Conservation (phyloP, 1,140 invertebrate species). For the Potamilus streckersoni region DNA sequence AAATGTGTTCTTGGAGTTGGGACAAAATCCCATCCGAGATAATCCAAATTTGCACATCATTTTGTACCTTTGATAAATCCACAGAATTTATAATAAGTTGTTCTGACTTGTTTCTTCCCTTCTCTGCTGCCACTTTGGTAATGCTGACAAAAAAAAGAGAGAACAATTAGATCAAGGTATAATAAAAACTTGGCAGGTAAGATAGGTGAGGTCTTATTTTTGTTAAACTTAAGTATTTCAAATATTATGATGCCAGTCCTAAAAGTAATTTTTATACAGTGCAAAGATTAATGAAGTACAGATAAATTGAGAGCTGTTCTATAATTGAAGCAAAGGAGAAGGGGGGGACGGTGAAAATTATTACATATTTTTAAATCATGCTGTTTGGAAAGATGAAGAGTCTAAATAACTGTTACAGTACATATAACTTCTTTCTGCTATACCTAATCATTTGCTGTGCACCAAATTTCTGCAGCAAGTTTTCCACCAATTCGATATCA, state of each 20-base stretch:
- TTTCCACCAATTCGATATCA: slow-evolving; percentile 76
- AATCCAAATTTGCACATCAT: background rate
- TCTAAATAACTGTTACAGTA: too few relatives aligned
- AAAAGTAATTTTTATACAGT: too few relatives aligned
- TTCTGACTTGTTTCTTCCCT: background rate
- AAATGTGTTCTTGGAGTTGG: too few relatives aligned
- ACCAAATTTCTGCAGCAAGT: slow-evolving; percentile 88
- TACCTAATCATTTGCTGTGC: slow-evolving; percentile 85
- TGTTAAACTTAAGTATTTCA: too few relatives aligned
- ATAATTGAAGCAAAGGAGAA: background rate
- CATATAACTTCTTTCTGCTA: background rate
- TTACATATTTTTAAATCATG: background rate
- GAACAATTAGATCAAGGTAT: too few relatives aligned
- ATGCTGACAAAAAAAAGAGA: too few relatives aligned
- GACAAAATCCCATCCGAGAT: background rate
- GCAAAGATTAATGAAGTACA: too few relatives aligned
- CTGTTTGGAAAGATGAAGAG: background rate
- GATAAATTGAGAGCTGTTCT: too few relatives aligned
- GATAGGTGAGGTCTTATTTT: too few relatives aligned
- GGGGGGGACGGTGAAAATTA: background rate
- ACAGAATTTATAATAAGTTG: slow-evolving; percentile 33
- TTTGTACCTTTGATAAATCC: slow-evolving; percentile 39
- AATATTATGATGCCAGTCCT: too few relatives aligned
- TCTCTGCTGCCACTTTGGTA: too few relatives aligned
- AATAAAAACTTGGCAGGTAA: too few relatives aligned